These are phyloP conservation scores for Diadegma fenestrale DNA, from an alignment of 2,888 invertebrate species.

Conservation along the genomic window DNA sequence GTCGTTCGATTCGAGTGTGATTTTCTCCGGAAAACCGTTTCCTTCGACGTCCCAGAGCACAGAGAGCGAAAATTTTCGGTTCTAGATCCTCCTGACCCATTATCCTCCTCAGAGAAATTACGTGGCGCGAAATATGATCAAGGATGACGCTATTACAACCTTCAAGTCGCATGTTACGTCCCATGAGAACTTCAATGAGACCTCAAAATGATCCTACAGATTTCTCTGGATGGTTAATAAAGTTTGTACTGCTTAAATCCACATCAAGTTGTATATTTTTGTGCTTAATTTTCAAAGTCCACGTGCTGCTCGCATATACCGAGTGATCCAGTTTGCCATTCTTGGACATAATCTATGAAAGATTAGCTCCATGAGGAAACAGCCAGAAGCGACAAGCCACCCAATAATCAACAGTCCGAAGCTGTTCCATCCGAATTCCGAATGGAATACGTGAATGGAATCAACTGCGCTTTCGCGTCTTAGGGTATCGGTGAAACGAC, in stretches of 20 bases:
- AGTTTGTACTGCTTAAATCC: background rate
- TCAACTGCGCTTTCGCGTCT: conserved; percentile 38
- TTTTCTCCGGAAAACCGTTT: no score
- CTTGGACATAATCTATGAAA: background rate
- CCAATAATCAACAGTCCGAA: conserved; percentile 21
- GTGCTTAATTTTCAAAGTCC: background rate
- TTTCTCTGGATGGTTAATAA: background rate
- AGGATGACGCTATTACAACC: no score
- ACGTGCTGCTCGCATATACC: background rate
- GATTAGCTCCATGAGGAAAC: conserved; percentile 35
- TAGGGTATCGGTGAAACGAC: conserved; percentile 30
- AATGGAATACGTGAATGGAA: conserved; percentile 32
- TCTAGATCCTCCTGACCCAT: no score
- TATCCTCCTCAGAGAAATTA: no score
- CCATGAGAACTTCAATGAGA: conserved; percentile 18
- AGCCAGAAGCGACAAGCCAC: conserved; percentile 10
- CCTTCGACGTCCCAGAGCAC: no score
- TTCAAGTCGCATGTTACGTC: conserved; percentile 23
- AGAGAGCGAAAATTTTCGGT: no score
- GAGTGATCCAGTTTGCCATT: background rate
- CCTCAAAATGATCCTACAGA: background rate
- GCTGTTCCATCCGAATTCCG: conserved; percentile 37
- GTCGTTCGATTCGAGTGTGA: no score
- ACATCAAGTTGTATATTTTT: background rate
- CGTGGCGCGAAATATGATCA: no score